Conservation (phyloP, 1,140 invertebrate genomes). For the Drosophila santomea region DNA sequence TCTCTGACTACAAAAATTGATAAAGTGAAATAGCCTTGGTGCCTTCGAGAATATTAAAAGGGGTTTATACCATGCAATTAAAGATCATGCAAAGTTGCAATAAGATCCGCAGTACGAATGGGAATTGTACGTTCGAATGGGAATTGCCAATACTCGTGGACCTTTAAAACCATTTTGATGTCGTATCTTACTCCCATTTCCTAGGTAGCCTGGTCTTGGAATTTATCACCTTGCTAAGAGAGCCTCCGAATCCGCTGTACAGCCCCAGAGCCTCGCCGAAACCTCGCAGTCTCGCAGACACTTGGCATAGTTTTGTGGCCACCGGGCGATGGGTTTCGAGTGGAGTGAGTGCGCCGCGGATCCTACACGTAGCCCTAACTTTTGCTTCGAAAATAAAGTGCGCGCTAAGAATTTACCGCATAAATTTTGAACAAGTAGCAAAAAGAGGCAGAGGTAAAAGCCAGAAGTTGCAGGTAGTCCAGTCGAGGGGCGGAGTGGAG, state of each 20-base stretch:
- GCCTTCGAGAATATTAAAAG: background rate
- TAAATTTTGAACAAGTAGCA: constrained; percentile 82
- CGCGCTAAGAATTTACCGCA: constrained; percentile 83
- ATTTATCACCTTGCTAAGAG: constrained; percentile 40
- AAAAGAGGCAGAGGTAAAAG: constrained; percentile 66
- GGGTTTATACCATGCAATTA: background rate
- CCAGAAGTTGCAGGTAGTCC: constrained; percentile 54
- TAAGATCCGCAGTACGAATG: background rate
- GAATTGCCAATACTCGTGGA: background rate
- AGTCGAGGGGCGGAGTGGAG: constrained; percentile 1
- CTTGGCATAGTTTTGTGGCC: constrained; percentile 78
- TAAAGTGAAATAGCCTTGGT: too few species aligned
- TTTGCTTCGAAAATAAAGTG: constrained; percentile 83
- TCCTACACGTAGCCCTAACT: constrained; percentile 80
- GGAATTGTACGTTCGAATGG: background rate
- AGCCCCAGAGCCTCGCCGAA: background rate
- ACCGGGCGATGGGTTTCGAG: background rate
- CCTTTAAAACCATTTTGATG: constrained; percentile 5
- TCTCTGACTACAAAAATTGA: background rate
- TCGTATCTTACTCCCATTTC: background rate
- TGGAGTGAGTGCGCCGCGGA: background rate
- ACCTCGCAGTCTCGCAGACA: constrained; percentile 56
- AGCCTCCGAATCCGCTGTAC: constrained; percentile 21
- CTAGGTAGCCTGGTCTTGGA: constrained; percentile 19
- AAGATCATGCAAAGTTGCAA: constrained; percentile 16